Base-by-base conservation (phyloP, 35 echinoderm and acorn worm species). In the Diadema setosum region DNA sequence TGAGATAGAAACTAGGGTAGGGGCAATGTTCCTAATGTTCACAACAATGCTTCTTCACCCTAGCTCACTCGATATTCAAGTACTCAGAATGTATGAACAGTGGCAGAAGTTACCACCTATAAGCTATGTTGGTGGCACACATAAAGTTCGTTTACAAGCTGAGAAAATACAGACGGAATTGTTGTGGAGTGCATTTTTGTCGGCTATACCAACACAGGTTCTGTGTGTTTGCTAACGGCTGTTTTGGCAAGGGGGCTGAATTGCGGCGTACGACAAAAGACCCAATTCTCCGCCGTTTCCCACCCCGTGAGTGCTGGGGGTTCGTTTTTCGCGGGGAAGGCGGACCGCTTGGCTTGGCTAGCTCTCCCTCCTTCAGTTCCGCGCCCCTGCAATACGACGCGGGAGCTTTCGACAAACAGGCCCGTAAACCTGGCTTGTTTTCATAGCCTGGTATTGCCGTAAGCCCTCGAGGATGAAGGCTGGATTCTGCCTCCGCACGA, bases 161-260 rank as follows among this genome's bases (percentile, higher is more conserved):
- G 73, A 78, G 73, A 78, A 78, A 78, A 78, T 78, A 78, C 33
- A 44, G 73, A 14, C 39, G 73, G 73, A 78, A 42, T 78, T 39
- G 33, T 78, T 78, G 34, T 43, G 73, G 37, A 78, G 37, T 78
- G 73, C 40, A 23, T 78, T 78, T 78, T 67, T 67, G 63, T 67
- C 35, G 73, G 40, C 73, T 78, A 39, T 78, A 44, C 73, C 37
- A 78, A 78, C 73, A 78, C 36, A 7, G 40, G 29, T 33, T 78
- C 24, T 33, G 73, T 67, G 37, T 78, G 73, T 78, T 78, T 78
- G 73, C 73, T 78, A 35, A 43, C 73, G 73, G 73, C 73, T 78
- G 73, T 78, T 78, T 78, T 35, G 73, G 73, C 73, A 78, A 25
- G 20, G 73, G 73, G 73, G 35, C 40, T 18, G 40, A 44, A 78